Conservation (phyloP, 2,113 vertebrate genomes). For the Agelaius phoeniceus region DNA sequence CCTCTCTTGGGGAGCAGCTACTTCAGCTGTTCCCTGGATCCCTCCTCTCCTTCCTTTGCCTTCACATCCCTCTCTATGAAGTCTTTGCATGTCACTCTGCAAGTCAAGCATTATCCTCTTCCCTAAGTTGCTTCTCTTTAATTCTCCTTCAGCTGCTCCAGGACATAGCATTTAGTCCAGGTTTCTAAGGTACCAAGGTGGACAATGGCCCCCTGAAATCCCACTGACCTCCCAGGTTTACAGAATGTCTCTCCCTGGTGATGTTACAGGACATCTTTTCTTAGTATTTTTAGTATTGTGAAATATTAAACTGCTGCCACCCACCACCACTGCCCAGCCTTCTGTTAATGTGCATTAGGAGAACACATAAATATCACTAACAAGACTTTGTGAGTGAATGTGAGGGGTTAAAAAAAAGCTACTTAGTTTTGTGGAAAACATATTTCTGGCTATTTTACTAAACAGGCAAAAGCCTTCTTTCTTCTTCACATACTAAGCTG, state of each 20-base stretch:
- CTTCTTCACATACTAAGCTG: not conserved
- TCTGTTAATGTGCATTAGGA: not conserved
- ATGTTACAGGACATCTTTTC: not conserved
- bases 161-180: not conserved
- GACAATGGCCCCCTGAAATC: not conserved
- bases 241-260: not conserved
- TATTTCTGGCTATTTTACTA: not conserved
- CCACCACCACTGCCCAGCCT: not conserved
- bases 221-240: not conserved
- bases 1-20: not conserved
- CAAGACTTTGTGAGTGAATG: not conserved
- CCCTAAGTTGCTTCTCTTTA: not conserved
- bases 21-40: not conserved
- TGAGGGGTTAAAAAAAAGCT: not conserved
- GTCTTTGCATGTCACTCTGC: not conserved
- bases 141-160: not conserved
- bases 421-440: not conserved
- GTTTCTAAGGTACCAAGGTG: not conserved
- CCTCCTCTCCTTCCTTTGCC: not conserved
- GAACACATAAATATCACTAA: not conserved
- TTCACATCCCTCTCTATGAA: not conserved
- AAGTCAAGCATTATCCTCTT: not conserved
- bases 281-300: not conserved
- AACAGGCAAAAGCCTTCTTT: not conserved
- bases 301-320: not conserved